Conservation (phyloP, 2,888 invertebrate species). For the Steromphala cineraria region DNA sequence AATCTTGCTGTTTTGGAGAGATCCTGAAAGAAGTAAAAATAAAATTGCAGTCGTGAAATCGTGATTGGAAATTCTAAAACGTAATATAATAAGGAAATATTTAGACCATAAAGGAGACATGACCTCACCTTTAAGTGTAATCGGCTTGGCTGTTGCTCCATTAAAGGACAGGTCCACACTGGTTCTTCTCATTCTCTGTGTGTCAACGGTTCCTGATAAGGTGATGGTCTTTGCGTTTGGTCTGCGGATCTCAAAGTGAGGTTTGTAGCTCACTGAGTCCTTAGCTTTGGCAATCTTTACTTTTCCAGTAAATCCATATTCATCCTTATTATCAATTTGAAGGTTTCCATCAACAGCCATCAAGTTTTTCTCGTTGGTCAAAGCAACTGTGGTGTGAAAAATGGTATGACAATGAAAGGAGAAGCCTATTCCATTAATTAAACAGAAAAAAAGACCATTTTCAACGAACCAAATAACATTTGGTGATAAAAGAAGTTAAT, state of each 20-base stretch:
- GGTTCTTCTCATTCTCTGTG: constrained; percentile 8
- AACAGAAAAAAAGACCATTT: too few species aligned
- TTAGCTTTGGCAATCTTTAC: not conserved
- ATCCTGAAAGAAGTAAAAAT: constrained; percentile 38
- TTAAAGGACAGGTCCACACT: constrained; percentile 42
- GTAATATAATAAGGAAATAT: not conserved
- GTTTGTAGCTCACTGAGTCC: constrained; percentile 1
- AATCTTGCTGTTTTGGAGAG: constrained; percentile 47
- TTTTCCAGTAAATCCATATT: not conserved
- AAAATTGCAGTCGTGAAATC: not conserved
- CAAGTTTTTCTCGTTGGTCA: constrained; percentile 28
- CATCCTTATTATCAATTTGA: not conserved
- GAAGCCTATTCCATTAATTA: too few species aligned
- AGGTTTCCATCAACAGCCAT: constrained; percentile 8
- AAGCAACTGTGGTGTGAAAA: constrained; percentile 28
- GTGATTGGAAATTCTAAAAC: not conserved
- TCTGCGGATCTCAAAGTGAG: constrained; percentile 47
- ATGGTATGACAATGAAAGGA: too few species aligned
- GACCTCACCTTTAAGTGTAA: constrained; percentile 46
- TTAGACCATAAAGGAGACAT: too few species aligned
- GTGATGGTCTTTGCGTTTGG: constrained; percentile 46
- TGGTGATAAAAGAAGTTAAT: not conserved
- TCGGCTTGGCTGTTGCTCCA: constrained; percentile 42
- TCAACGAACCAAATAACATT: not conserved
- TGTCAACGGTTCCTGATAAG: constrained; percentile 38